Evolutionary conservation across 2,113 vertebrate genomes (phyloP).

Genomic region (Crotalus helleri): DNA sequence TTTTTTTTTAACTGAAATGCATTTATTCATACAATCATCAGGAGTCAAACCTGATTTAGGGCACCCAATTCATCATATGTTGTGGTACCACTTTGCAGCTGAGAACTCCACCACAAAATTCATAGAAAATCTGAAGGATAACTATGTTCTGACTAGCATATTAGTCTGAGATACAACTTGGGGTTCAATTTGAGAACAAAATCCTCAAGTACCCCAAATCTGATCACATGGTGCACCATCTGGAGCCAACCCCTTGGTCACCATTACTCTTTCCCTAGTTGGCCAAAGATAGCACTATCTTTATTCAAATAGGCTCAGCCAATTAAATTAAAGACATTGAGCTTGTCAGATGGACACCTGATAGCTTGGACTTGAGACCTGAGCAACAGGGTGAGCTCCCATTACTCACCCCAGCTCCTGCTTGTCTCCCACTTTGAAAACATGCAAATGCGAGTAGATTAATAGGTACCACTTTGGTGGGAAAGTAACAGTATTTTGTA

Average conservation of each 20-base stretch:
- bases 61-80: neutral
- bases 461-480: neutral
- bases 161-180: too few species aligned
- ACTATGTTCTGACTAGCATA: neutral
- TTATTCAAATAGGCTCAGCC: neutral
- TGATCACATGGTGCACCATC: neutral
- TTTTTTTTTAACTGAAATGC: neutral
- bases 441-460: neutral
- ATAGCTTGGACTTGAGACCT: neutral
- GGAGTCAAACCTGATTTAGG: neutral
- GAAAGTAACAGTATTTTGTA: neutral
- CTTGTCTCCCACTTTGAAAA: neutral
- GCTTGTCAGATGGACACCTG: neutral
- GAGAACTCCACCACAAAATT: neutral
- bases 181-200: neutral
- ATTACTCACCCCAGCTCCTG: neutral
- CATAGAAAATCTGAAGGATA: neutral
- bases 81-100: neutral
- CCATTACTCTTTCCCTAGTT: neutral
- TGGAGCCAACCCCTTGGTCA: neutral
- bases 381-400: neutral
- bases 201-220: neutral
- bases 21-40: neutral
- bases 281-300: neutral
- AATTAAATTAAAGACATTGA: neutral